Evolutionary conservation across 1,140 invertebrate genomes (phyloP), one percentile per base, ranked within the genome.

Genomic region (Berghia stephanieae): DNA sequence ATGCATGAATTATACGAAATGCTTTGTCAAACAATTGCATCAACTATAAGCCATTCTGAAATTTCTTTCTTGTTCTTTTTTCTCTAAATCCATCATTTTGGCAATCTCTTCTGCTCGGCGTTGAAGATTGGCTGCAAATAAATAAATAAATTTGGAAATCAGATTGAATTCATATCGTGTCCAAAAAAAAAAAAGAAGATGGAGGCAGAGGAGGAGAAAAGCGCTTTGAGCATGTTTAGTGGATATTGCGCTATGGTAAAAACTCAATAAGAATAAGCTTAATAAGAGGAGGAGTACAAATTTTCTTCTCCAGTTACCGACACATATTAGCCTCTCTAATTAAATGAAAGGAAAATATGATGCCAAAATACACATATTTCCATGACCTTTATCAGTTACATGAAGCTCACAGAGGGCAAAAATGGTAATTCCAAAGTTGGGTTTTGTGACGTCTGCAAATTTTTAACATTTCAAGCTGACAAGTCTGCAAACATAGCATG

Each of bases 31-130:
- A n/a, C n/a, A n/a, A n/a, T n/a, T n/a, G n/a, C n/a, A n/a, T 85
- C 81, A 88, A 40, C 88, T 85, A 75, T 89, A 88, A 18, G 86
- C 86, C 55, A 89, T 79, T 78, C 86, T 79, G 78, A 86, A 88
- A 72, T 87, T 89, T 31, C 85, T 85, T 79, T 95, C 94, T 83
- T 94, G 94, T 79, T 95, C 94, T 80, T 93, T 91, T 78, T 93
- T 91, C 78, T 95, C 92, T 24, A 92, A 92, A 77, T 96, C 94
- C 87, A 95, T 94, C 83, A 95, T 92, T 82, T 95, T 94, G 55
- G 93, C 92, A 31, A 97, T 93, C 67, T 95, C 94, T 82, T 97
- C 95, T 49, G 96, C 92, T 85, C 94, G 93, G 27, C 92, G 92
- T 63, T 92, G 93, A 31, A 97, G 92, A 73, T 93, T 89, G 0